A percentile compares a stretch with the other conserved stretches of the same genome.
These are phyloP conservation scores for fruit fly (Drosophila melanogaster) DNA, from an alignment of 1,140 invertebrate species.

Conservation along the genomic window Release_6_plus_ISO1_MT NT_037436.4:13601001-13601500, in stretches of 20 bases:
- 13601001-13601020: constrained; percentile 61
- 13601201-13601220: constrained; percentile 62
- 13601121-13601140: constrained; percentile 79
- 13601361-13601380: constrained; percentile 83
- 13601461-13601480: constrained; percentile 23
- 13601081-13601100: constrained; percentile 82
- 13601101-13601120: constrained; percentile 78
- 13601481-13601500: constrained; percentile 47
- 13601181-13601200: constrained; percentile 81
- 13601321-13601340: constrained; percentile 84
- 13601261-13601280: constrained; percentile 15
- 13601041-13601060: constrained; percentile 10
- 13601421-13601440: constrained; percentile 48
- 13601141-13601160: constrained; percentile 51
- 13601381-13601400: constrained; percentile 42
- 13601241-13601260: constrained; percentile 25
- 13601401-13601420: neutral
- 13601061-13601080: constrained; percentile 68
- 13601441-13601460: constrained; percentile 15
- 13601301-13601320: constrained; percentile 78
- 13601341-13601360: constrained; percentile 82
- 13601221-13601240: constrained; percentile 42
- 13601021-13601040: constrained; percentile 49
- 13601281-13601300: constrained; percentile 13
- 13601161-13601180: constrained; percentile 77